Evolutionary conservation across 2,797 vertebrate genomes (phyloP), one percentile per base, ranked within the genome.

Genomic region (Cossypha caffra): DNA sequence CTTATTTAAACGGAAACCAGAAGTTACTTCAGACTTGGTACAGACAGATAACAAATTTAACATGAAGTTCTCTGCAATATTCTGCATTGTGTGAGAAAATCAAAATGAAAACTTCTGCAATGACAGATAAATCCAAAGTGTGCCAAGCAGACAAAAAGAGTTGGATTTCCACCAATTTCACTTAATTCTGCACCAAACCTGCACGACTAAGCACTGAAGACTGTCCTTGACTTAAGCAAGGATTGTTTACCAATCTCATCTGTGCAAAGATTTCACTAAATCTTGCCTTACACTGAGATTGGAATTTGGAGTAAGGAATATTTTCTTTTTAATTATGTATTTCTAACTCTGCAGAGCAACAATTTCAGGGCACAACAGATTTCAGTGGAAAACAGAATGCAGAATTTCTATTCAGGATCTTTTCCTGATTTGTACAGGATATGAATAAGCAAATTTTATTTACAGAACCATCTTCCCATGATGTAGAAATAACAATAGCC

Each of bases 371-470:
- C 14, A 89, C 45, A 87, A 71, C 3, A 59, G 26, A 85, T 54
- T 91, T 68, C 54, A 67, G 13, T 5, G 33, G 61, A 85, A 95
- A 89, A 52, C 14, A 74, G 18, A 94, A 87, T 9, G 78, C 52
- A 79, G 5, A 57, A 79, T 77, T 86, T 63, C 69, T 91, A 2
- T 62, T 76, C 59, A 37, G 20, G 24, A 28, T 78, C 28, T 80
- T 91, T 81, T 87, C 40, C 61, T 85, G 61, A 87, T 51, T 64
- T 28, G 3, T 38, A 78, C 75, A 92, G 84, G 86, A 93, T 55
- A 91, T 24, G 40, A 94, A 89, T 75, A 90, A 88, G 88, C 64
- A 94, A 14, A 88, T 88, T 94, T 90, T 88, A 50, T 90, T 83
- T 72, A 51, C 31, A 75, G 62, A 82, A 78, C 5, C 31, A 79